Percentiles rank a stretch among this genome's conserved stretches.
Evolutionary conservation across 2,797 vertebrate species (phyloP).

Genomic region (Streptopelia turtur): DNA sequence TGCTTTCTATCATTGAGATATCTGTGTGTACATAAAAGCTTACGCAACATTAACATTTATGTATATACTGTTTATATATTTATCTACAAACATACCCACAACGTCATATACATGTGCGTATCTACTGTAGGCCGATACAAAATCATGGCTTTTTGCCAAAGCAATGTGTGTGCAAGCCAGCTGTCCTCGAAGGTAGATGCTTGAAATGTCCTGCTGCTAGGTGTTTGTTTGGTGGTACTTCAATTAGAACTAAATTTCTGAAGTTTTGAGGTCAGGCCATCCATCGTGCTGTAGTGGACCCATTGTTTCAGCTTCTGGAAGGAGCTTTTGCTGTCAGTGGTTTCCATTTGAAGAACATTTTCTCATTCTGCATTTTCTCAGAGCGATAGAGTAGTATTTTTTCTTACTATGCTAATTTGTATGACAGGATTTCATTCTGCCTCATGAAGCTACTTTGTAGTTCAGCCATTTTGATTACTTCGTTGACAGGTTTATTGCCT

Average conservation of each 20-base stretch:
- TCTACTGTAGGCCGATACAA: background rate
- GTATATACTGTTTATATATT: background rate
- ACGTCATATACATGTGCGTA: accelerated
- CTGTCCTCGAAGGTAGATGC: background rate
- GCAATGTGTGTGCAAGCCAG: background rate
- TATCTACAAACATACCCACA: background rate
- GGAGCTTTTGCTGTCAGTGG: background rate
- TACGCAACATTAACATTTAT: background rate
- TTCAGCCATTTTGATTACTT: background rate
- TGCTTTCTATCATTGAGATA: background rate
- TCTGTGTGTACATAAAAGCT: background rate
- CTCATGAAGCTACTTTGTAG: background rate
- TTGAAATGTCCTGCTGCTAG: background rate
- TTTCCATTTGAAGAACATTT: background rate
- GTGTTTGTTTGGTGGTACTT: background rate
- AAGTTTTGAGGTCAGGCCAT: background rate
- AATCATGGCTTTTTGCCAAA: background rate
- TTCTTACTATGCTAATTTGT: background rate
- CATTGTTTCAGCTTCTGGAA: background rate
- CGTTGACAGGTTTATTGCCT: background rate
- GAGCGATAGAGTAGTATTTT: background rate
- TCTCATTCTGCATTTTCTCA: background rate
- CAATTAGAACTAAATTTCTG: background rate
- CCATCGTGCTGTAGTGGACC: background rate
- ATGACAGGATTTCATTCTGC: background rate